Conservation (phyloP, 2,113 vertebrate species). For the Ascaphus truei region DNA sequence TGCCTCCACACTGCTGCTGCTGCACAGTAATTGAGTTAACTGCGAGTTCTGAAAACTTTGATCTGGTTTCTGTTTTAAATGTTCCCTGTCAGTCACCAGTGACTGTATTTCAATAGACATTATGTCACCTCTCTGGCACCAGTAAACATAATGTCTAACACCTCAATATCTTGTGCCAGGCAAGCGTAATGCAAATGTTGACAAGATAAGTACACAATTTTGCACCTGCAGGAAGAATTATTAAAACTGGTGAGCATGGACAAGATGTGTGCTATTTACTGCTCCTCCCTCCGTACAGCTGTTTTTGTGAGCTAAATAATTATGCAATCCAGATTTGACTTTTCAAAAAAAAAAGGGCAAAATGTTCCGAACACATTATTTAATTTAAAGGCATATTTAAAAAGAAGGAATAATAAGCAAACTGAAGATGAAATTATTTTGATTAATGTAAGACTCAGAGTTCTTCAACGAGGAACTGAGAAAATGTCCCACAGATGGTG, state of each 20-base stretch:
- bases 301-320: not conserved
- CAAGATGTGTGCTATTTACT: slow-evolving; percentile 22
- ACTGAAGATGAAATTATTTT: no score
- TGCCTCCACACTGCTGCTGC: slow-evolving; percentile 10
- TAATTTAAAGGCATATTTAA: not conserved
- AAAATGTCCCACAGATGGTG: no score
- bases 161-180: slow-evolving; percentile 23
- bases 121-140: slow-evolving; percentile 60
- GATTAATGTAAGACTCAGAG: no score
- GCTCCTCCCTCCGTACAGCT: slow-evolving; percentile 25
- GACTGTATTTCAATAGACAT: slow-evolving; percentile 63
- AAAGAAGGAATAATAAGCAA: not conserved
- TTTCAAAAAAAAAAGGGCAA: not conserved
- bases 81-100: slow-evolving; percentile 49
- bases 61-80: slow-evolving; percentile 57
- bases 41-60: slow-evolving; percentile 42
- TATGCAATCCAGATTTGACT: not conserved
- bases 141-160: slow-evolving; percentile 63
- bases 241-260: slow-evolving; percentile 17
- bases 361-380: not conserved
- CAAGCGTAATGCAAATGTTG: not conserved
- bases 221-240: slow-evolving; percentile 7
- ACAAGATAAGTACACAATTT: slow-evolving; percentile 60
- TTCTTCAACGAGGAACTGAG: no score
- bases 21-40: slow-evolving; percentile 28